Percentiles rank a stretch among this genome's conserved stretches.
phyloP scores from a whole-genome alignment of 2,888 invertebrate species.

The Buathra laborator region DNA sequence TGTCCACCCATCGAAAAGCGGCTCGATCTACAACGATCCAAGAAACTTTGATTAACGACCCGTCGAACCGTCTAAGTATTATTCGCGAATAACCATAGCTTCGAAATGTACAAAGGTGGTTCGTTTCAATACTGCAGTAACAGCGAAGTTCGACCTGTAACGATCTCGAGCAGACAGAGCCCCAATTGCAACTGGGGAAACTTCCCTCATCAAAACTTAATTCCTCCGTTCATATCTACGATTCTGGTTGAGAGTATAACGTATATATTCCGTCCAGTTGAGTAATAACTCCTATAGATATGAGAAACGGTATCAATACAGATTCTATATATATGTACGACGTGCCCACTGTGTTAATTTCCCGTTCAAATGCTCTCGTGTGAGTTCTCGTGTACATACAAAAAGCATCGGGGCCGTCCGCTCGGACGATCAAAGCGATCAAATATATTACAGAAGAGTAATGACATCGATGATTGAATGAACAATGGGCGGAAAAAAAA shows the following conservation, averaged over 20 bases:
- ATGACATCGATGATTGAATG: constrained; percentile 6
- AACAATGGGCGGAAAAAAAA: neutral
- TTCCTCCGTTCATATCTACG: constrained; percentile 32
- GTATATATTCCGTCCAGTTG: neutral
- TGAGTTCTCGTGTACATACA: neutral
- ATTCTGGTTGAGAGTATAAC: neutral
- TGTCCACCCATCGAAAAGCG: neutral
- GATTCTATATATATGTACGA: neutral
- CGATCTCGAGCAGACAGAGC: constrained; percentile 5
- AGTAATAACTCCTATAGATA: neutral
- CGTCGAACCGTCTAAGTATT: neutral
- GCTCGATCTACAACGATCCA: neutral
- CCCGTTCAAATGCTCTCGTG: neutral
- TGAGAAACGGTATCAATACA: neutral
- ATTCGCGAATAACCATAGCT: neutral
- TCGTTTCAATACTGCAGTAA: constrained; percentile 35
- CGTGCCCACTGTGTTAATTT: neutral
- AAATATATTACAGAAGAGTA: neutral
- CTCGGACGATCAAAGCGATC: neutral
- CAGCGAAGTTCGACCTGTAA: neutral
- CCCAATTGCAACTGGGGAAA: constrained; percentile 31
- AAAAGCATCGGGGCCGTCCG: neutral
- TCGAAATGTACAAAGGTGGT: constrained; percentile 18
- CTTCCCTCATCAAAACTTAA: constrained; percentile 50
- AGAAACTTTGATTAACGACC: constrained; percentile 28